A percentile compares a stretch with the other conserved stretches of the same genome.
These are phyloP conservation scores for Turritopsis rubra DNA, from an alignment of 30 jellyfish, hydroid and myxozoan genomes.

Conservation along the genomic window DNA sequence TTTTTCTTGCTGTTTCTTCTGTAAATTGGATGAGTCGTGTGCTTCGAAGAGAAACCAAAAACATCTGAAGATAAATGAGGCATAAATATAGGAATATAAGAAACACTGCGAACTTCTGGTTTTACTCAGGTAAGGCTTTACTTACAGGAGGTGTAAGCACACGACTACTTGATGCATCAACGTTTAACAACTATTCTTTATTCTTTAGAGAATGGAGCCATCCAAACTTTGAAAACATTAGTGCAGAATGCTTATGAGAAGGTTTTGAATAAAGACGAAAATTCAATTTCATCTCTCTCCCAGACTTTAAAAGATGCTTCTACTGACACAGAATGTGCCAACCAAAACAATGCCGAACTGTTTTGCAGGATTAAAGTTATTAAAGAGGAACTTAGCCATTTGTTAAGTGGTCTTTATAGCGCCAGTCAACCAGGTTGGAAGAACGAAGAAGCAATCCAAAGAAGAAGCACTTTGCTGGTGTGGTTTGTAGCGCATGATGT, in stretches of 20 bases:
- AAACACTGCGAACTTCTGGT: too few species aligned
- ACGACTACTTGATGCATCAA: neutral
- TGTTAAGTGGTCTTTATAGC: neutral
- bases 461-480: neutral
- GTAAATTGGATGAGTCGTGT: neutral
- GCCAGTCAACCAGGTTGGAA: neutral
- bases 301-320: neutral
- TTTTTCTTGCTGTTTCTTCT: neutral
- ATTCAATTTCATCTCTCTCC: neutral
- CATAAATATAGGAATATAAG: neutral
- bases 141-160: neutral
- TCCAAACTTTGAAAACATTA: neutral
- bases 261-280: neutral
- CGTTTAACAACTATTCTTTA: neutral
- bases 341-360: neutral
- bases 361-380: neutral
- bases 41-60: neutral
- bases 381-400: neutral
- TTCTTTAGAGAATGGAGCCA: conserved; percentile 10
- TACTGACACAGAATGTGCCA: neutral
- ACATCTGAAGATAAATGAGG: neutral
- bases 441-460: neutral
- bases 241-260: neutral
- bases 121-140: neutral
- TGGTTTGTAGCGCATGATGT: conserved; percentile 11